Percentiles rank a stretch among this genome's conserved stretches.
These are phyloP conservation scores for Heliangelus exortis DNA, from an alignment of 2,797 vertebrate species.

Conservation along the genomic window DNA sequence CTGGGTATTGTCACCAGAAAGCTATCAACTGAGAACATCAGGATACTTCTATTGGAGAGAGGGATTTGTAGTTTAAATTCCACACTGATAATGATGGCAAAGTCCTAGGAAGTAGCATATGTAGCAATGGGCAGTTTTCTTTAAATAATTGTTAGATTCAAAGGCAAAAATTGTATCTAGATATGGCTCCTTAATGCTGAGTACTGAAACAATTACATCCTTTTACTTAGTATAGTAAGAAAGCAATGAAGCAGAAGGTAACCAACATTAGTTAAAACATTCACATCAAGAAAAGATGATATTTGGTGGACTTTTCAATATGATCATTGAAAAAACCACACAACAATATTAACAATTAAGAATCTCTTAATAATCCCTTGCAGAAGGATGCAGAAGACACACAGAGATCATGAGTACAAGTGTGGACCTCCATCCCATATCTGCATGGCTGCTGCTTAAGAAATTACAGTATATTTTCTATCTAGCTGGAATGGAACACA, in stretches of 20 bases:
- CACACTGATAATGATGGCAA: neutral
- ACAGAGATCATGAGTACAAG: rapidly evolving
- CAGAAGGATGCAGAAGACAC: neutral
- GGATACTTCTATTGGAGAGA: neutral
- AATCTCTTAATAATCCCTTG: neutral
- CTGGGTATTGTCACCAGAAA: neutral
- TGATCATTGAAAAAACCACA: neutral
- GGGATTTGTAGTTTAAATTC: neutral
- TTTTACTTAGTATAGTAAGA: neutral
- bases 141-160: neutral
- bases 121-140: neutral
- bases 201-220: neutral
- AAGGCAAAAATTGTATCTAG: neutral
- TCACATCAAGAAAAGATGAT: neutral
- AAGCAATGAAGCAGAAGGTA: neutral
- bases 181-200: neutral
- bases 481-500: neutral
- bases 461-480: neutral
- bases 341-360: neutral
- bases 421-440: too few relatives aligned
- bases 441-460: neutral
- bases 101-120: neutral
- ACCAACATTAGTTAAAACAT: neutral
- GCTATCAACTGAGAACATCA: rapidly evolving
- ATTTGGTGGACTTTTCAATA: neutral